phyloP scores from a whole-genome alignment of 1,140 invertebrate species.

The Cotesia vestalis region DNA sequence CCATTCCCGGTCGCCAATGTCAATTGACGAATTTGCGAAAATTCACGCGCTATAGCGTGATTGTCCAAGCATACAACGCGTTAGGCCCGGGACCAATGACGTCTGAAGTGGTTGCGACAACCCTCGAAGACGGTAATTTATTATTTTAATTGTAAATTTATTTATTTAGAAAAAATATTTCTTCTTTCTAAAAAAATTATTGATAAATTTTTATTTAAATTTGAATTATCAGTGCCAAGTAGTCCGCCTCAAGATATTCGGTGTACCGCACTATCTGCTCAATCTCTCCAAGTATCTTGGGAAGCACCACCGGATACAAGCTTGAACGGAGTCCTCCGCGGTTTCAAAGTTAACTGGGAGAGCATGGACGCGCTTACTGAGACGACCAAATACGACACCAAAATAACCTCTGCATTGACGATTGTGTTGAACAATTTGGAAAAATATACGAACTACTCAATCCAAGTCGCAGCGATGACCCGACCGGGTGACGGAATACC shows the following conservation, averaged over 20 bases:
- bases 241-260: conserved; percentile 81
- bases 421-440: conserved; percentile 74
- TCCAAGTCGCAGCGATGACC: conserved; percentile 81
- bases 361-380: conserved; percentile 60
- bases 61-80: conserved; percentile 93
- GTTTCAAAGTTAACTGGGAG: conserved; percentile 85
- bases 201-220: conserved; percentile 18
- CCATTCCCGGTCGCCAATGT: conserved; percentile 61
- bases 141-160: neutral
- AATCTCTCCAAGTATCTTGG: conserved; percentile 87
- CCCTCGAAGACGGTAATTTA: conserved; percentile 85
- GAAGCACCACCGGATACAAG: conserved; percentile 82
- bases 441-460: conserved; percentile 93
- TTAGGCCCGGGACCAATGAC: conserved; percentile 89
- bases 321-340: conserved; percentile 86
- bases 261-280: conserved; percentile 80
- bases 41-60: conserved; percentile 87
- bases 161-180: neutral
- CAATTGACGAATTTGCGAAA: conserved; percentile 73
- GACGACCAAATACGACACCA: conserved; percentile 64
- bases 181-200: no score
- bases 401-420: conserved; percentile 74
- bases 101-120: conserved; percentile 80
- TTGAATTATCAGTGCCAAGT: conserved; percentile 73
- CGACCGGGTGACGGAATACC: conserved; percentile 87